phyloP scores from a whole-genome alignment of 2,797 vertebrate species.

The Clarias fuscus region DNA sequence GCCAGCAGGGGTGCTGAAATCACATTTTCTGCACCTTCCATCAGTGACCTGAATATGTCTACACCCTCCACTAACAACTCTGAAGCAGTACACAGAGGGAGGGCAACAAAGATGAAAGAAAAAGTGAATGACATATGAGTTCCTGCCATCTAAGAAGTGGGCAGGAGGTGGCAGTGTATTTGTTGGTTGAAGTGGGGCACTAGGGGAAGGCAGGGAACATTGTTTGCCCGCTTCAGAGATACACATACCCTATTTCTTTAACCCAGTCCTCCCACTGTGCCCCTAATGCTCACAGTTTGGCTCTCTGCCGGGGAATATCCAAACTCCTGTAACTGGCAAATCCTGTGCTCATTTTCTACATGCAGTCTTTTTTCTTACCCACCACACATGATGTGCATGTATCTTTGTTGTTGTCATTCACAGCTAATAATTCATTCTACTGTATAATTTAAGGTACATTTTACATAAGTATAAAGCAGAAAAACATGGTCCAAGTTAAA shows the following conservation, averaged over 20 bases:
- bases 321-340: not conserved
- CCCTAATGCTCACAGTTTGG: not conserved
- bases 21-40: constrained; percentile 69
- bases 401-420: constrained; percentile 56
- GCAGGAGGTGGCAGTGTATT: constrained; percentile 44
- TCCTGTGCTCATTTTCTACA: not conserved
- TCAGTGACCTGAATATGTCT: constrained; percentile 71
- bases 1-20: constrained; percentile 68
- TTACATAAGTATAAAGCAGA: too few relatives aligned
- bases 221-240: constrained; percentile 23
- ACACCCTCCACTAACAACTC: constrained; percentile 55
- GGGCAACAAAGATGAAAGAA: constrained; percentile 22
- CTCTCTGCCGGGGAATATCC: not conserved
- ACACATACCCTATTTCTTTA: constrained; percentile 11
- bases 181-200: constrained; percentile 37
- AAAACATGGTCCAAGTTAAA: too few relatives aligned
- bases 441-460: too few relatives aligned
- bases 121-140: constrained; percentile 21
- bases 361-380: constrained; percentile 3
- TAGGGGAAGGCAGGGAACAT: not conserved
- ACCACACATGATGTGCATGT: not conserved
- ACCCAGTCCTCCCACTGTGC: constrained; percentile 18
- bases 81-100: constrained; percentile 56
- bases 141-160: constrained; percentile 41
- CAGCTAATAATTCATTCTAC: constrained; percentile 3